Evolutionary conservation across 2,888 invertebrate species (phyloP), one percentile per base, ranked within the genome.

Genomic region (Branchipolynoe longqiensis): DNA sequence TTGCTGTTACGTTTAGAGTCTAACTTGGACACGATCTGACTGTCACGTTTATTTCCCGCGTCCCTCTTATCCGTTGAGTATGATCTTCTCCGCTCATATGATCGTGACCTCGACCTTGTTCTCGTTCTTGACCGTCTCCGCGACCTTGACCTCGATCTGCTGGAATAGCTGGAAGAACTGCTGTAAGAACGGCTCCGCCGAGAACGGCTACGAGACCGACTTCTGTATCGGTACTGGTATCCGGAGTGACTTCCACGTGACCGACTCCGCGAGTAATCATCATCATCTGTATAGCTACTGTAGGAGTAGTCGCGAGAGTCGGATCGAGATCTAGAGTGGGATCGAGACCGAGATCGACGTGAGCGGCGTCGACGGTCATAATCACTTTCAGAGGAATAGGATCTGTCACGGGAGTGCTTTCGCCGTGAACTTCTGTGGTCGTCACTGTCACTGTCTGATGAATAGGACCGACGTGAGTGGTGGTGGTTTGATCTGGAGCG

Each of bases 201-300:
- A n/a, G 25, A 25, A 25, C 78, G 41, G 41, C 48, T 48, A 28
- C 48, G 25, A 0, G 78, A 48, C 41, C 90, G 87, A 64, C 90
- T 90, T 40, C 91, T 87, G 36, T 90, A 87, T 22, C 87, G 85
- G 14, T 78, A 87, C 40, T 83, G n/a, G 40, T 82, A 69, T 1
- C 84, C 12, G 18, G 83, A 73, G 18, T 83, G 54, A 58, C 74
- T n/a, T n/a, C 89, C 89, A 86, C 89, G 89, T 48, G 89, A 88
- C 12, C 87, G 86, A 59, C 87, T 87, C 54, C 88, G 83, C 8
- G 87, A 87, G 36, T 85, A 82, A 64, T 54, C 82, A 36, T 85
- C 85, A 18, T 85, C 78, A 33, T 84, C 85, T 1, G 82, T 82
- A 58, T 83, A 83, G 38, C 85, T 85, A 28, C 74, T 85, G 81